Percentiles rank a stretch among this genome's conserved stretches.
These are phyloP conservation scores for Nomada ferruginata DNA, from an alignment of 2,888 invertebrate genomes.

Conservation along the genomic window DNA sequence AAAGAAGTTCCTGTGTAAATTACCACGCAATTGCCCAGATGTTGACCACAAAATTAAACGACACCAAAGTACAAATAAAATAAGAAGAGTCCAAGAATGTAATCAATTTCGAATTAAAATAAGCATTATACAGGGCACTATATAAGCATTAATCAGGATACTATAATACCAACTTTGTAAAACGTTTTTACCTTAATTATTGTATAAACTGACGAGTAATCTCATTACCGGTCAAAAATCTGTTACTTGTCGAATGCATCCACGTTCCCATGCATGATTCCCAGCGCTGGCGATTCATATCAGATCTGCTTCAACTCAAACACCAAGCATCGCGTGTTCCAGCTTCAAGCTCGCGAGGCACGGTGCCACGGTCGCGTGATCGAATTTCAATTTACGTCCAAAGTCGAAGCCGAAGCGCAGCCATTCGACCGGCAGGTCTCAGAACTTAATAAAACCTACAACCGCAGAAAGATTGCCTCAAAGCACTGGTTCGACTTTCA, in stretches of 20 bases:
- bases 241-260: too few species aligned
- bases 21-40: too few species aligned
- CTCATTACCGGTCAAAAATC: too few species aligned
- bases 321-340: background rate
- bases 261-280: background rate
- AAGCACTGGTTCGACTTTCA: conserved; percentile 47
- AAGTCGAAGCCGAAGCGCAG: conserved; percentile 1
- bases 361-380: conserved; percentile 23
- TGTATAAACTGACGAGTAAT: too few species aligned
- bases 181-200: too few species aligned
- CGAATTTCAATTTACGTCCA: conserved; percentile 57
- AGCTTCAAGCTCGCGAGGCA: background rate
- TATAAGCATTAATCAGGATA: too few species aligned
- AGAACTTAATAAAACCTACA: conserved; percentile 57
- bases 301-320: conserved; percentile 1
- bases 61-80: too few species aligned
- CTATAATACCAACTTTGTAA: too few species aligned
- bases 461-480: conserved; percentile 48
- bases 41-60: too few species aligned
- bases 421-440: conserved; percentile 9
- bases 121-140: too few species aligned
- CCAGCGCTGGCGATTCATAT: background rate
- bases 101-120: too few species aligned
- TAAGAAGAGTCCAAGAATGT: too few species aligned
- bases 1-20: background rate